Evolutionary conservation across 2,888 invertebrate species (phyloP).

Genomic region (Oegoconia quadripuncta): DNA sequence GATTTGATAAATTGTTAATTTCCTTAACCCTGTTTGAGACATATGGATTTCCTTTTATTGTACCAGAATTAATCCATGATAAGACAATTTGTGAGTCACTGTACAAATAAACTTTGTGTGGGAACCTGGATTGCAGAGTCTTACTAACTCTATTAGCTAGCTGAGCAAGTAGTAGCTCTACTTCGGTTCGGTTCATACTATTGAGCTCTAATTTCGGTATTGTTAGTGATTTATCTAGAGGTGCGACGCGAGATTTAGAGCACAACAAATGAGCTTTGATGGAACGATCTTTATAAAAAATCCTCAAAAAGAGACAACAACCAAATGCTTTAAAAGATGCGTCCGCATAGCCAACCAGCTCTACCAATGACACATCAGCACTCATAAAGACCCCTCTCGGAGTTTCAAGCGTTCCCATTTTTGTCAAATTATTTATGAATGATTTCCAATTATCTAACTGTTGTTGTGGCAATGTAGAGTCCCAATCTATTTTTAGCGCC

Average conservation of each 20-base stretch:
- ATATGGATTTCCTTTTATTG: not conserved
- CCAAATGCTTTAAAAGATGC: conserved; percentile 17
- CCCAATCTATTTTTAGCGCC: conserved; percentile 6
- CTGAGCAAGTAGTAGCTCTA: conserved; percentile 11
- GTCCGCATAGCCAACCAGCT: conserved; percentile 17
- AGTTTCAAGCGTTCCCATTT: not conserved
- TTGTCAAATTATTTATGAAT: not conserved
- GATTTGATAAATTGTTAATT: not conserved
- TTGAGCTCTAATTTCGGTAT: conserved; percentile 14
- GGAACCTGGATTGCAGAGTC: no score
- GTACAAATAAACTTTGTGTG: no score
- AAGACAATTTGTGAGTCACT: conserved; percentile 8
- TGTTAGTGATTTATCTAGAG: conserved; percentile 14
- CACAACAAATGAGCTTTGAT: conserved; percentile 11
- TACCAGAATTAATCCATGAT: conserved; percentile 2
- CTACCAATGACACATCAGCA: not conserved
- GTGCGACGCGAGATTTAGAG: conserved; percentile 15
- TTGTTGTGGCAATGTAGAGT: conserved; percentile 9
- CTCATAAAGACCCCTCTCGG: not conserved
- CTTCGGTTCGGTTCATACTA: no score
- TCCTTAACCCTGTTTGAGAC: conserved; percentile 5
- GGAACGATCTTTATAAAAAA: conserved; percentile 3
- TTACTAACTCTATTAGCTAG: not conserved
- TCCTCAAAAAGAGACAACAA: conserved; percentile 16
- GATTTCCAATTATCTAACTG: conserved; percentile 7